Percentiles rank a stretch among this genome's conserved stretches.
Evolutionary conservation across 2,113 vertebrate species (phyloP).

Genomic region (Oenanthe melanoleuca): DNA sequence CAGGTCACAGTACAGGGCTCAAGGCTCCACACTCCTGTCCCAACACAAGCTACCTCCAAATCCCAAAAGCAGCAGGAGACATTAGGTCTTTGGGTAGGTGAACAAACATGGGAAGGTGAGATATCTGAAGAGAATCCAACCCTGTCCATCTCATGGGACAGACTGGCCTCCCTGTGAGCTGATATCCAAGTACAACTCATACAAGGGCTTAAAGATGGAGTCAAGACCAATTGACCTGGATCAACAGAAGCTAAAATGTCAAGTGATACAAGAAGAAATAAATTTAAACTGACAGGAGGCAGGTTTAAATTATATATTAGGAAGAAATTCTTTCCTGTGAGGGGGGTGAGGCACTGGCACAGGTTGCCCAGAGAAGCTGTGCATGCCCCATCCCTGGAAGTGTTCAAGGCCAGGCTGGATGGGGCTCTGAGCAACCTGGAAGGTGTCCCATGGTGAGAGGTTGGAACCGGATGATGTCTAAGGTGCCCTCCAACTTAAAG

Average conservation of each 20-base stretch:
- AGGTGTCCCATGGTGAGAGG: neutral
- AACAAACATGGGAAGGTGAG: neutral
- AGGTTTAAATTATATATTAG: neutral
- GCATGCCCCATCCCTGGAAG: neutral
- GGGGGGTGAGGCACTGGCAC: neutral
- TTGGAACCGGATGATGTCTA: neutral
- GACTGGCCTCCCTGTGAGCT: neutral
- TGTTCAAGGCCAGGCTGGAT: neutral
- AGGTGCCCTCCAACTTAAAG: neutral
- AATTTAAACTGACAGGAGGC: neutral
- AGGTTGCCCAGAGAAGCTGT: neutral
- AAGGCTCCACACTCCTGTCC: neutral
- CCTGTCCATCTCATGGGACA: neutral
- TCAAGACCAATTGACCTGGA: fast-evolving
- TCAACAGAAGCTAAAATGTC: neutral
- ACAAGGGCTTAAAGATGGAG: neutral
- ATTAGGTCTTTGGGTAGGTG: neutral
- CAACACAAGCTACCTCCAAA: neutral
- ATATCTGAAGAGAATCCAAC: neutral
- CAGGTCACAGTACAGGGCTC: neutral
- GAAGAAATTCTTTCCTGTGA: neutral
- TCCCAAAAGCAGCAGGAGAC: neutral
- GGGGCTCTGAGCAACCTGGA: neutral
- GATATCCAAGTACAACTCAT: neutral
- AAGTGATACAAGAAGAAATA: neutral